These are phyloP conservation scores for Isotomurus palustris DNA, from an alignment of 2,888 invertebrate genomes.

Conservation along the genomic window DNA sequence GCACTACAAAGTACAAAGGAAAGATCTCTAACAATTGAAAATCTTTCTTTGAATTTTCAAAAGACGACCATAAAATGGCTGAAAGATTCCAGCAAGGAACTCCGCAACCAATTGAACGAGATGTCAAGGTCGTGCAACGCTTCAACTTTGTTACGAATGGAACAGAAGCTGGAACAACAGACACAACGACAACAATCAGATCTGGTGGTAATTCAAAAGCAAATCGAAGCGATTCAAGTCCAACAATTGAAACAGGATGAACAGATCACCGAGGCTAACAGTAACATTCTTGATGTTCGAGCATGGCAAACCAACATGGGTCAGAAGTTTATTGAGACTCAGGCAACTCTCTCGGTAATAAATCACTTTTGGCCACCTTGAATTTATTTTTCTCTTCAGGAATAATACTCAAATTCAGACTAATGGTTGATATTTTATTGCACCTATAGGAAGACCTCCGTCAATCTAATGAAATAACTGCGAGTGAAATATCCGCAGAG, in stretches of 20 bases:
- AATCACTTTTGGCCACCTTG: background rate
- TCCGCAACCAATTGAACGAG: conserved; percentile 32
- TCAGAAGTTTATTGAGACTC: conserved; percentile 25
- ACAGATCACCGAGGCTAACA: conserved; percentile 31
- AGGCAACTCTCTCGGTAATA: conserved; percentile 1
- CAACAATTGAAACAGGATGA: conserved; percentile 29
- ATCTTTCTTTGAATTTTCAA: background rate
- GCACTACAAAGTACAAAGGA: background rate
- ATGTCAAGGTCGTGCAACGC: conserved; percentile 36
- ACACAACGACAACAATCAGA: conserved; percentile 22
- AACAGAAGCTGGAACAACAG: conserved; percentile 28
- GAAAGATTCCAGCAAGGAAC: conserved; percentile 29
- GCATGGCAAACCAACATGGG: conserved; percentile 43
- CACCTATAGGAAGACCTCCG: background rate
- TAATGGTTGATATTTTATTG: background rate
- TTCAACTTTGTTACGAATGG: conserved; percentile 31
- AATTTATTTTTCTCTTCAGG: background rate
- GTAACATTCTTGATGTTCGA: conserved; percentile 36
- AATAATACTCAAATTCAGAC: background rate
- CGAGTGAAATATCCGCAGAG: background rate
- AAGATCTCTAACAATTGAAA: background rate
- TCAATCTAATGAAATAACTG: background rate
- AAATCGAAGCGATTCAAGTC: conserved; percentile 28
- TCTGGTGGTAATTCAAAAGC: conserved; percentile 25
- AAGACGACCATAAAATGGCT: conserved; percentile 39